Base-by-base conservation (phyloP, 2,888 invertebrate genomes). In the Hypsopygia costalis region DNA sequence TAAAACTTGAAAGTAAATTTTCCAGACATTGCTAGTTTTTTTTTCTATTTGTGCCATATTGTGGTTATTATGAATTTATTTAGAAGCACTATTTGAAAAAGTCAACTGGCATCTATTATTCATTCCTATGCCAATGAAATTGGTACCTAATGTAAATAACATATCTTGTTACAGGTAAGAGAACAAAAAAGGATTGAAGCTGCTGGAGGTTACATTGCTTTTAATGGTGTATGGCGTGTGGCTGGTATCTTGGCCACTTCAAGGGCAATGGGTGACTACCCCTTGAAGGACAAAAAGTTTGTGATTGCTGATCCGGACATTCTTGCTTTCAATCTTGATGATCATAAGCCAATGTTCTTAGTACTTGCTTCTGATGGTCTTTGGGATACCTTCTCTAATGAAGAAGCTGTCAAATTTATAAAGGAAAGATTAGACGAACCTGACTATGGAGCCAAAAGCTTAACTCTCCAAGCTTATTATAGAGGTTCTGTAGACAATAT, bases 291-390 rank as follows among this genome's bases (percentile, higher is more conserved):
- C 70, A 95, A 95, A 70, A 96, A 95, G 72, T 92, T 97, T 66
- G 95, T 98, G 41, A 98, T 97, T 54, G 98, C 98, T 1, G 97
- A 98, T 76, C 98, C 98, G 5, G 98, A 98, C 74, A 96, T 98
- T 55, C 88, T 97, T 58, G 95, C 97, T 21, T 98, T 98, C 70
- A 95, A 98, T 79, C 87, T 98, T 43, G 91, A 91, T 43, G 95
- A 97, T 77, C 94, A 95, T 66, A 94, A 93, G 66, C 97, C 97
- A 0, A 92, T 94, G 88, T 98, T 98, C 80, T 82, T 98, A 55
- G 93, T 98, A 47, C 89, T 98, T 43, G 98, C 98, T 8, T 96
- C 97, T 0, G 98, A 98, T 88, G 98, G 98, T 1, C 90, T 98
- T 22, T 98, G 98, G 98, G 98, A 98, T 74, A 97, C 97, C 11